Evolutionary conservation across 2,113 vertebrate genomes (phyloP).

Genomic region (human (Homo sapiens)): DNA sequence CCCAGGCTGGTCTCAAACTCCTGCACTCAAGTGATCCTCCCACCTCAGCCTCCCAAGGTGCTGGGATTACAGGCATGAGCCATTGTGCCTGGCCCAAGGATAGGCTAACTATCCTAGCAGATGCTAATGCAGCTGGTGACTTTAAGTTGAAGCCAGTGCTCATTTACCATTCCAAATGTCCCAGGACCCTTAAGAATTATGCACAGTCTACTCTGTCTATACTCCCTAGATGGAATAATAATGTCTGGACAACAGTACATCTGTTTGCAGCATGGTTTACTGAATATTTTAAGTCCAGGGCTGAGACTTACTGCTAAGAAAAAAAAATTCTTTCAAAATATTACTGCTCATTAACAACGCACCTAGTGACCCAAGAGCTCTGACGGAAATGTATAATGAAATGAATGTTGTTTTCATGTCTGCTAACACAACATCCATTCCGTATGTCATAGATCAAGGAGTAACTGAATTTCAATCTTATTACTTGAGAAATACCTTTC

Average conservation of each 20-base stretch:
- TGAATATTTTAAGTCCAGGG: neutral
- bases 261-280: neutral
- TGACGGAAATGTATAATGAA: neutral
- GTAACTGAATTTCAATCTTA: neutral
- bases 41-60: no score
- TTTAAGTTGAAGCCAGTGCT: neutral
- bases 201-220: neutral
- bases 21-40: no score
- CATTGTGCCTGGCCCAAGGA: no score
- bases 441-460: neutral
- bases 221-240: neutral
- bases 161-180: neutral
- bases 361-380: neutral
- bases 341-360: neutral
- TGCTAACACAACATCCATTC: neutral
- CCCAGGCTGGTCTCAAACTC: no score
- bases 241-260: neutral
- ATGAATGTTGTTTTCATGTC: neutral
- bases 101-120: neutral
- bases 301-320: neutral
- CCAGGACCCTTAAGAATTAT: neutral
- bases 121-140: neutral
- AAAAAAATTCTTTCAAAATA: neutral
- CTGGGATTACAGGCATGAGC: no score
- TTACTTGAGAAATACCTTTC: neutral